Conservation (phyloP, 1,140 invertebrate genomes). For the Carposina sasakii region DNA sequence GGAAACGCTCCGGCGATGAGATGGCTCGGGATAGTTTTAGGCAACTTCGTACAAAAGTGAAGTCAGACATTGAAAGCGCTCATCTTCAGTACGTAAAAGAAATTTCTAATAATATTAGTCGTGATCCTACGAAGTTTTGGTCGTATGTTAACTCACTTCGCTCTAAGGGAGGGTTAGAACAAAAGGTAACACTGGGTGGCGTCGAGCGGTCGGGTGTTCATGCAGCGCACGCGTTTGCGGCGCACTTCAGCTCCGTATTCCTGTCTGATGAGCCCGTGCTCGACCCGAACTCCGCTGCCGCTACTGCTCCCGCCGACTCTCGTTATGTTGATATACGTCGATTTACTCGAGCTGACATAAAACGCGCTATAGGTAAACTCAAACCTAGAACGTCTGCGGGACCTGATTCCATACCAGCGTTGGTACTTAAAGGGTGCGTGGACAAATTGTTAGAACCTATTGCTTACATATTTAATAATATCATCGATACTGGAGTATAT, state of each 20-base stretch:
- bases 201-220: neutral
- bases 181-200: neutral
- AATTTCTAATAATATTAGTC: neutral
- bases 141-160: neutral
- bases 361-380: neutral
- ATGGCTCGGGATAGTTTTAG: neutral
- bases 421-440: neutral
- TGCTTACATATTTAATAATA: neutral
- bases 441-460: neutral
- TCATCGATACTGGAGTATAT: neutral
- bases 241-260: neutral
- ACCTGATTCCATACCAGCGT: neutral
- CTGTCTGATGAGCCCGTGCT: neutral
- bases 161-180: neutral
- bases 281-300: neutral
- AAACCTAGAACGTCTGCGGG: neutral
- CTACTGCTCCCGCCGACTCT: neutral
- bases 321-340: neutral
- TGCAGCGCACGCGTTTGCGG: neutral
- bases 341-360: neutral
- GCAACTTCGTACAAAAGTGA: neutral
- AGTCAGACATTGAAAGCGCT: neutral
- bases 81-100: neutral
- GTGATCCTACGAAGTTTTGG: neutral
- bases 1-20: neutral